Conservation (phyloP, 2,888 invertebrate species). For the Eurytoma californica region DNA sequence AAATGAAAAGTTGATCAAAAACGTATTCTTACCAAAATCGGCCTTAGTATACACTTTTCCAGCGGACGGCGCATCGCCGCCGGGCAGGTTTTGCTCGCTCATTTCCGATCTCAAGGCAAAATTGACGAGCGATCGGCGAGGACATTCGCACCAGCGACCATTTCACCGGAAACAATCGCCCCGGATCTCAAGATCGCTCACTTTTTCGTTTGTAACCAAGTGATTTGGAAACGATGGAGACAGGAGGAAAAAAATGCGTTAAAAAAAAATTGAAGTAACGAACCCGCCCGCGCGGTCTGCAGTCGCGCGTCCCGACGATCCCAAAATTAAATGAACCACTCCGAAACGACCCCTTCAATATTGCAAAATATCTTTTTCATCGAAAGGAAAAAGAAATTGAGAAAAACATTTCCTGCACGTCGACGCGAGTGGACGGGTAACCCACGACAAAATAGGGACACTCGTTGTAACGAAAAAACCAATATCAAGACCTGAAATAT, state of each 20-base stretch:
- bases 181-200: conserved; percentile 1
- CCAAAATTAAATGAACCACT: conserved; percentile 54
- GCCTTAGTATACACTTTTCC: conserved; percentile 74
- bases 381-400: conserved; percentile 61
- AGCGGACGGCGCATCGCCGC: conserved; percentile 65
- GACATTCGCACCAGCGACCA: not conserved
- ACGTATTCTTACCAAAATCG: conserved; percentile 74
- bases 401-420: conserved; percentile 74
- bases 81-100: conserved; percentile 56
- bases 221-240: conserved; percentile 13
- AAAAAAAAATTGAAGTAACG: conserved; percentile 41
- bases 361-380: conserved; percentile 56
- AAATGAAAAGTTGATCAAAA: conserved; percentile 74
- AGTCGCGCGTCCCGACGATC: conserved; percentile 58
- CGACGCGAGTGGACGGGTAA: conserved; percentile 71
- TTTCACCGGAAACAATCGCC: not conserved
- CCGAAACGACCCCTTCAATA: conserved; percentile 55
- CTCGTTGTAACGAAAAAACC: conserved; percentile 58
- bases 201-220: conserved; percentile 8
- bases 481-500: conserved; percentile 38
- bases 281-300: conserved; percentile 57
- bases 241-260: not conserved
- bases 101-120: conserved; percentile 23
- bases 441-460: conserved; percentile 61
- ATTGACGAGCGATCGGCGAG: conserved; percentile 25